phyloP scores from a whole-genome alignment of 2,888 invertebrate genomes.

The Tinea trinotella region DNA sequence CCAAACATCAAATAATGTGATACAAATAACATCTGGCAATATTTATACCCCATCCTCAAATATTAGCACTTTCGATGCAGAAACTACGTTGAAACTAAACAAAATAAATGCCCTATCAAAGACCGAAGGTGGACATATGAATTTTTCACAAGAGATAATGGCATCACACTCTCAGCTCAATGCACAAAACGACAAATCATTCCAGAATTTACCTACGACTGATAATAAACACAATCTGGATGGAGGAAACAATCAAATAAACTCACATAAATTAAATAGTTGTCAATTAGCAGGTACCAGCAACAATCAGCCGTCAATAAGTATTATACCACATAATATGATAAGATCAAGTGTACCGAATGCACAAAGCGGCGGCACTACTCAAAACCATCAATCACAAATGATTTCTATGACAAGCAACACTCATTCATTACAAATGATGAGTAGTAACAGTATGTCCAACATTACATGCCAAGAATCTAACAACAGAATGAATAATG shows the following conservation, averaged over 20 bases:
- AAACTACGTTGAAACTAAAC: constrained; percentile 59
- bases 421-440: constrained; percentile 52
- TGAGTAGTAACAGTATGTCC: constrained; percentile 54
- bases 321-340: constrained; percentile 56
- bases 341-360: constrained; percentile 53
- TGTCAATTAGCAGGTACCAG: constrained; percentile 56
- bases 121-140: constrained; percentile 60
- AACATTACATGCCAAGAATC: constrained; percentile 59
- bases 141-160: constrained; percentile 65
- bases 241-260: constrained; percentile 46
- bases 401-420: constrained; percentile 43
- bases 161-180: constrained; percentile 62
- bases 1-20: constrained; percentile 55
- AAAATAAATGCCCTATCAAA: constrained; percentile 64
- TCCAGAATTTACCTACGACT: constrained; percentile 54
- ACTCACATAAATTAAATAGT: constrained; percentile 57
- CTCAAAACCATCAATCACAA: constrained; percentile 53
- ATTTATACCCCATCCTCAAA: constrained; percentile 53
- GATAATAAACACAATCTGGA: constrained; percentile 54
- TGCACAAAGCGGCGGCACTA: constrained; percentile 48
- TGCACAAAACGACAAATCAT: constrained; percentile 55
- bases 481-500: constrained; percentile 47
- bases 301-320: constrained; percentile 45
- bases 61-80: constrained; percentile 57
- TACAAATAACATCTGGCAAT: constrained; percentile 63